phyloP scores from a whole-genome alignment of 2,888 invertebrate species.

The Patella caerulea region DNA sequence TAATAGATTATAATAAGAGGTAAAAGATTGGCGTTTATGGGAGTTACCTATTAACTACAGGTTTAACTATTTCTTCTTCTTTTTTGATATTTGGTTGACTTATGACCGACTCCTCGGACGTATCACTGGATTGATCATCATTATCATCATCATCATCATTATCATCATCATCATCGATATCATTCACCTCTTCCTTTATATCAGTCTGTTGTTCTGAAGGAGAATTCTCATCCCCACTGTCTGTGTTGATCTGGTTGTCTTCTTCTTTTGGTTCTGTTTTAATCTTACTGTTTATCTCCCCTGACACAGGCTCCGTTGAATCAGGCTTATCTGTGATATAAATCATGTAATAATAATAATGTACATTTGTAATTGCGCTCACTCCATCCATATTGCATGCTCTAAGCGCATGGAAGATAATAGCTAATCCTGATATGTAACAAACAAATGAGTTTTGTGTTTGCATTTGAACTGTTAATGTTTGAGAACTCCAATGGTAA shows the following conservation, averaged over 20 bases:
- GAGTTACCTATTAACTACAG: not conserved
- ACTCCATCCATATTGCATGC: too few species aligned
- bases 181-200: conserved; percentile 25
- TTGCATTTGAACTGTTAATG: too few species aligned
- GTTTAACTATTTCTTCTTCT: not conserved
- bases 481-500: too few species aligned
- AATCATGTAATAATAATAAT: too few species aligned
- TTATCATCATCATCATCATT: conserved; percentile 5
- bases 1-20: not conserved
- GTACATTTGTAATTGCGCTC: too few species aligned
- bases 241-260: not conserved
- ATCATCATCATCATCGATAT: conserved; percentile 23
- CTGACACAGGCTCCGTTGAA: too few species aligned
- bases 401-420: too few species aligned
- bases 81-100: not conserved
- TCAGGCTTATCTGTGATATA: not conserved
- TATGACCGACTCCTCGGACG: not conserved
- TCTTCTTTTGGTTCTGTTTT: conserved; percentile 8
- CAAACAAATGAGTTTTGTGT: too few species aligned
- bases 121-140: conserved; percentile 54
- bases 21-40: not conserved
- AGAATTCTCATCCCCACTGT: not conserved
- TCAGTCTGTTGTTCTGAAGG: conserved; percentile 22
- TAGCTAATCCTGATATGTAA: too few species aligned
- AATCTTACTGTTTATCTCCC: not conserved